Evolutionary conservation across 2,888 invertebrate species (phyloP).

Genomic region (Eremobia ochroleuca): DNA sequence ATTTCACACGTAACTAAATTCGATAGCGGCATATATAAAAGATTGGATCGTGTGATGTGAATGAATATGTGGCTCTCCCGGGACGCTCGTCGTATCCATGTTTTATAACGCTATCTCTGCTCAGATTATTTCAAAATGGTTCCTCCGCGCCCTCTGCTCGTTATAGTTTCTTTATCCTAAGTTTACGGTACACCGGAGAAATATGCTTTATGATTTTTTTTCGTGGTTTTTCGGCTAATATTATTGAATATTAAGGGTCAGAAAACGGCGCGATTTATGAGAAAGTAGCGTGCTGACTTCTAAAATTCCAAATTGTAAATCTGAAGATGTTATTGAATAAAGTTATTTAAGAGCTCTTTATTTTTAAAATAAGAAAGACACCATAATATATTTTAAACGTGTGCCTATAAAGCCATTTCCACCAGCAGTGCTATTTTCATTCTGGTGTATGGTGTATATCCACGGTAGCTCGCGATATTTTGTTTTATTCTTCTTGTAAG

Average conservation of each 20-base stretch:
- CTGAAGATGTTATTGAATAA: neutral
- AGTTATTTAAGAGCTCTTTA: neutral
- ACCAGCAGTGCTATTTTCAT: neutral
- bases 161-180: constrained; percentile 61
- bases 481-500: no score
- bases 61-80: constrained; percentile 55
- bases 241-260: constrained; percentile 16
- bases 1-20: constrained; percentile 57
- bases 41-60: constrained; percentile 54
- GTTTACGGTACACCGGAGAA: constrained; percentile 61
- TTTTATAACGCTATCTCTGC: constrained; percentile 64
- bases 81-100: constrained; percentile 55
- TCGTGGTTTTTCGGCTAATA: constrained; percentile 36
- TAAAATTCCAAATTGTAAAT: neutral
- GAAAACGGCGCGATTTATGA: neutral
- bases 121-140: constrained; percentile 64
- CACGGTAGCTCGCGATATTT: no score
- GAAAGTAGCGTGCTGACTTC: neutral
- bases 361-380: neutral
- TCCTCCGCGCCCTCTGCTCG: constrained; percentile 20
- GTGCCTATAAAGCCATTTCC: neutral
- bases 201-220: constrained; percentile 56
- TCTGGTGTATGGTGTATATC: neutral
- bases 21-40: constrained; percentile 56
- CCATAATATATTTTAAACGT: no score